phyloP scores from a whole-genome alignment of 1,140 invertebrate genomes.

The Saccostrea echinata region DNA sequence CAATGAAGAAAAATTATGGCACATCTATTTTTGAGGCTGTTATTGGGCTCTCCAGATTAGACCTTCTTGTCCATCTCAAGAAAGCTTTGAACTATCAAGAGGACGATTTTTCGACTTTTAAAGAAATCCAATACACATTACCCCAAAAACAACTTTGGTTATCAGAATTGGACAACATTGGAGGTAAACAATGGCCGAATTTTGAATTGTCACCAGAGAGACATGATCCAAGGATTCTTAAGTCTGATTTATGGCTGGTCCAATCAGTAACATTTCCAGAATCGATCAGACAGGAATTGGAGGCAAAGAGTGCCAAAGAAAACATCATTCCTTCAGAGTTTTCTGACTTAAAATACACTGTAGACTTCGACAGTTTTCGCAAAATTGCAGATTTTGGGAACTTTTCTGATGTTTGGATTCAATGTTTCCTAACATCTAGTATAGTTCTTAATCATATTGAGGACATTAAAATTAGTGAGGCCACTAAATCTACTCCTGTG shows the following conservation, averaged over 20 bases:
- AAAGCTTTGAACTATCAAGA: neutral
- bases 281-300: neutral
- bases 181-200: neutral
- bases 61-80: neutral
- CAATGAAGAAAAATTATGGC: neutral
- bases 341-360: slow-evolving; percentile 23
- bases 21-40: slow-evolving; percentile 38
- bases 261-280: neutral
- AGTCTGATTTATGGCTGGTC: slow-evolving; percentile 46
- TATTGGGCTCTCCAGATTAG: slow-evolving; percentile 7
- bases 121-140: neutral
- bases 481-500: neutral
- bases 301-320: neutral
- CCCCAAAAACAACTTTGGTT: slow-evolving; percentile 45
- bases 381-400: slow-evolving; percentile 21
- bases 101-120: slow-evolving; percentile 35
- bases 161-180: slow-evolving; percentile 17
- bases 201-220: neutral
- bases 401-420: slow-evolving; percentile 37
- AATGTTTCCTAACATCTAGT: slow-evolving; percentile 45
- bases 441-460: slow-evolving; percentile 25
- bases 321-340: slow-evolving; percentile 18
- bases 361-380: slow-evolving; percentile 44
- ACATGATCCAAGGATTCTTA: slow-evolving; percentile 8
- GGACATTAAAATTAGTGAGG: neutral